Evolutionary conservation across 1,140 invertebrate genomes (phyloP).

Genomic region (Subanguina moxae): DNA sequence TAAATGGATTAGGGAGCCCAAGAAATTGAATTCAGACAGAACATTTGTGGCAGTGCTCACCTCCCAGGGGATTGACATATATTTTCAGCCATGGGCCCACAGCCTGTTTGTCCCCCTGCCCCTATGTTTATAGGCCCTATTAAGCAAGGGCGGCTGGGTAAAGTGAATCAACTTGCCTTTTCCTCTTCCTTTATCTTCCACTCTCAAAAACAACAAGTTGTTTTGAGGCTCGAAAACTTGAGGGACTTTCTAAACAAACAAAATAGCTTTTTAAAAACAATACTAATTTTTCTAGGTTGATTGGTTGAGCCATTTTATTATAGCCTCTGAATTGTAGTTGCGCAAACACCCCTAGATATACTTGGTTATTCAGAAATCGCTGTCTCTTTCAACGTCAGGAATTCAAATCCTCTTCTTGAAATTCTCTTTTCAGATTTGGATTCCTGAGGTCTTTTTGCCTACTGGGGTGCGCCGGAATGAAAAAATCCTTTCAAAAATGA

Average conservation of each 20-base stretch:
- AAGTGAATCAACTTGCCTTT: not conserved
- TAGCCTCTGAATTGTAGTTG: too few species aligned
- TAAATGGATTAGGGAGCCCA: conserved; percentile 4
- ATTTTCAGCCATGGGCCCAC: too few species aligned
- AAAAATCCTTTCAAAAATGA: too few species aligned
- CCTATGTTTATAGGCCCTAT: conserved; percentile 6
- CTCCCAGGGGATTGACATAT: not conserved
- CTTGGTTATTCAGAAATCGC: too few species aligned
- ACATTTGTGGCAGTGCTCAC: not conserved
- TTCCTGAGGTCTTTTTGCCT: too few species aligned
- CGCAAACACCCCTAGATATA: too few species aligned
- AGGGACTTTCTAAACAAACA: not conserved
- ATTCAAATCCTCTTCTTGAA: too few species aligned
- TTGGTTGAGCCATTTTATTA: too few species aligned
- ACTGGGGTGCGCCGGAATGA: too few species aligned
- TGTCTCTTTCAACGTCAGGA: too few species aligned
- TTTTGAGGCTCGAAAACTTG: not conserved
- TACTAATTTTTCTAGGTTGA: too few species aligned
- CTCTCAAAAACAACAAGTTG: not conserved
- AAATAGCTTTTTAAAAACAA: not conserved
- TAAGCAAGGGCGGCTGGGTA: not conserved
- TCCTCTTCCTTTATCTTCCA: not conserved
- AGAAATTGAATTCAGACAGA: not conserved
- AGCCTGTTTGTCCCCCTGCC: not conserved
- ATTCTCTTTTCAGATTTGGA: too few species aligned